phyloP scores from a whole-genome alignment of 2,797 vertebrate genomes.

The Parauchenoglanis ngamensis region DNA sequence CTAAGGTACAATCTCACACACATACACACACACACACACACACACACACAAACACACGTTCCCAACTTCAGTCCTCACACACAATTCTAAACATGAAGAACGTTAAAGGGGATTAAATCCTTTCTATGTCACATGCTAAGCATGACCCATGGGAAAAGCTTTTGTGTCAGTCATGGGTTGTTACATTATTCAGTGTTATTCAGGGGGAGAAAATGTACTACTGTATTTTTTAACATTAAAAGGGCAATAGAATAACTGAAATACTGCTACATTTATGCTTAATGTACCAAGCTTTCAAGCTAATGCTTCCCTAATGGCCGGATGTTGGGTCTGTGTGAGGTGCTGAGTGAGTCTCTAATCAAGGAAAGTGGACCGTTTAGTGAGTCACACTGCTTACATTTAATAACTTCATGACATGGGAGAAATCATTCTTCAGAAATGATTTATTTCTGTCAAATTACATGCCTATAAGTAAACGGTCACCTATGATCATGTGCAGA shows the following conservation, averaged over 20 bases:
- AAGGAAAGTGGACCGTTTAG: constrained; percentile 40
- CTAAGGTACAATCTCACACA: not conserved
- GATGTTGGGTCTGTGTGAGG: constrained; percentile 40
- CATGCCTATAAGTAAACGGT: constrained; percentile 14
- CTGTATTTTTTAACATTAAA: not conserved
- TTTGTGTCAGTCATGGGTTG: constrained; percentile 6
- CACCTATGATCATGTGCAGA: constrained; percentile 61
- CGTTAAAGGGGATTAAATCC: constrained; percentile 30
- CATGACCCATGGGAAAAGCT: constrained; percentile 13
- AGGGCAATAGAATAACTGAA: constrained; percentile 9
- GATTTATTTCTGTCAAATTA: not conserved
- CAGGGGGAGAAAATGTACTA: not conserved
- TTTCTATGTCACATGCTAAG: constrained; percentile 34
- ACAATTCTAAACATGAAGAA: constrained; percentile 16
- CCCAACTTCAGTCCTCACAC: no score
- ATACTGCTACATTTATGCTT: not conserved
- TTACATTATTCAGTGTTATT: constrained; percentile 1
- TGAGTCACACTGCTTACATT: constrained; percentile 7
- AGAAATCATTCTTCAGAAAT: not conserved
- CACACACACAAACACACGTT: not conserved
- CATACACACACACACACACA: not conserved
- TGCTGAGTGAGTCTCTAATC: constrained; percentile 38
- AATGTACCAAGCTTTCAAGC: constrained; percentile 16
- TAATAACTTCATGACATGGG: not conserved
- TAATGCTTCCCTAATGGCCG: constrained; percentile 42